These are phyloP conservation scores for Diglossa brunneiventris DNA, from an alignment of 2,113 vertebrate species.

Conservation along the genomic window DNA sequence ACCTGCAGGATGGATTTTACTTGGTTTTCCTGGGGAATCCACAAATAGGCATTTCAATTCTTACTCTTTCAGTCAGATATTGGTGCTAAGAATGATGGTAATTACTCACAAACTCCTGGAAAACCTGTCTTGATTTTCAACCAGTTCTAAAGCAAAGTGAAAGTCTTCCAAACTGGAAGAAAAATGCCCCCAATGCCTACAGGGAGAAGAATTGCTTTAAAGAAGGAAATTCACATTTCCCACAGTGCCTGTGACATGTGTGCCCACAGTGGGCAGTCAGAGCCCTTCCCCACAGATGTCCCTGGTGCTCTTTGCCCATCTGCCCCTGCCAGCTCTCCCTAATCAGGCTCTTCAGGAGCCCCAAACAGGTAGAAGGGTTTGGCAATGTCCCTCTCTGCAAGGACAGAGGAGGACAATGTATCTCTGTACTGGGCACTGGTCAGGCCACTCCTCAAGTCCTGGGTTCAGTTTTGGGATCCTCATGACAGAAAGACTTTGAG, in stretches of 20 bases:
- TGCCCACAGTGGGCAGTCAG: accelerated
- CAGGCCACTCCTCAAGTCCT: not conserved
- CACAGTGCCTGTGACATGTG: not conserved
- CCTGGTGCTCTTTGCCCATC: not conserved
- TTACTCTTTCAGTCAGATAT: not conserved
- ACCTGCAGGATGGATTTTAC: accelerated
- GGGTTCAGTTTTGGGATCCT: not conserved
- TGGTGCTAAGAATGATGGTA: not conserved
- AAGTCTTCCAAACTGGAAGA: not conserved
- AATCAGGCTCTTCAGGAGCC: not conserved
- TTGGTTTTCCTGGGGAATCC: not conserved
- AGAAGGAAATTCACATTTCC: not conserved
- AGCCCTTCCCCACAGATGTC: not conserved
- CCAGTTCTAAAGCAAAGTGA: not conserved
- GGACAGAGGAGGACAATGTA: not conserved
- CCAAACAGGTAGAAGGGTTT: not conserved
- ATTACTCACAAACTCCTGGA: not conserved
- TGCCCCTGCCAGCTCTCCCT: not conserved
- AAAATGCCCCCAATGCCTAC: not conserved
- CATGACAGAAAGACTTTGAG: not conserved
- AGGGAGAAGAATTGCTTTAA: not conserved
- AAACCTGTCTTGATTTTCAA: not conserved
- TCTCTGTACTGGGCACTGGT: not conserved
- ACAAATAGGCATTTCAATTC: not conserved
- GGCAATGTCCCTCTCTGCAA: not conserved